Evolutionary conservation across 1,140 invertebrate species (phyloP), one percentile per base, ranked within the genome.

Genomic region (Drosophila arizonae): DNA sequence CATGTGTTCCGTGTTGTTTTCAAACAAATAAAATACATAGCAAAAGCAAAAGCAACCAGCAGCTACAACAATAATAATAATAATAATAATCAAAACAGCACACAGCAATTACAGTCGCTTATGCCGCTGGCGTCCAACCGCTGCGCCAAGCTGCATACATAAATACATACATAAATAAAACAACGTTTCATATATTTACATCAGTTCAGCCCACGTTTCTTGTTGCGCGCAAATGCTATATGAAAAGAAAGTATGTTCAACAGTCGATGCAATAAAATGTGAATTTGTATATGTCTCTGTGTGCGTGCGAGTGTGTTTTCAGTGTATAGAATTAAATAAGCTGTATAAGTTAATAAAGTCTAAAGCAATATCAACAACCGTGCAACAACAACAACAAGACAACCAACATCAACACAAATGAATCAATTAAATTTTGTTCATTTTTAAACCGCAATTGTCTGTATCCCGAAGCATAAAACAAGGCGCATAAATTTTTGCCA

Each of bases 401-500:
- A 54, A 60, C 6, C 41, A 70, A 39, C 67, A 71, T 45, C 41
- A 69, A 75, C 56, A 75, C 77, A 77, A 84, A 88, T 88, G 79
- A 88, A 84, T 80, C 84, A 80, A 88, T 77, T 64, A 79, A 79
- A 75, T 72, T 88, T 77, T 56, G 76, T 79, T 77, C 45, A 70
- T 77, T 84, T 70, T 63, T 79, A 58, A 70, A 70, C 65, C 69
- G 50, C 72, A 78, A 70, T 76, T 79, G 65, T 88, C 79, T 84
- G 66, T 77, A 67, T 80, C 79, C 51, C 63, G 60, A 72, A 67
- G 74, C 72, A 74, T 74, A 68, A 70, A 68, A 77, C 73, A 74
- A 71, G 84, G 79, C 72, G 73, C 70, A 88, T 71, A 88, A 88
- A 88, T 88, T 76, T 84, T 86, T 80, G 90, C 90, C 90, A 91